These are phyloP conservation scores for Anser cygnoides DNA, from an alignment of 2,113 vertebrate genomes.

Conservation along the genomic window DNA sequence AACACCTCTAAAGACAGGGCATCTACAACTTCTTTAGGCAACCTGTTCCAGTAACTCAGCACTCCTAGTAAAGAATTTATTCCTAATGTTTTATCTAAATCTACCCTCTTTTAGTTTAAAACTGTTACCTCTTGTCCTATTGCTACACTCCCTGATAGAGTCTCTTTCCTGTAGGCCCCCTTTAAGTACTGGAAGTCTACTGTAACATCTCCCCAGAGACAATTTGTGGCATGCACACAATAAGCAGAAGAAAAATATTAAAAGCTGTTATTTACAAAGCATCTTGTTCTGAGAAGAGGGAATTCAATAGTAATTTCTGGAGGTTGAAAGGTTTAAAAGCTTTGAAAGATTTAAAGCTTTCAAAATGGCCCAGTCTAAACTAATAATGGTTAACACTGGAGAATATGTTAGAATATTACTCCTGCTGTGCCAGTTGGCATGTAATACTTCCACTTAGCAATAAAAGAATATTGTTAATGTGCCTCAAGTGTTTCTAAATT, in stretches of 20 bases:
- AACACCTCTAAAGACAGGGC: no score
- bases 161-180: no score
- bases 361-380: not conserved
- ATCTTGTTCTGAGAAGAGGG: not conserved
- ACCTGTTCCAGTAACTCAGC: no score
- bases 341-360: slow-evolving; percentile 1
- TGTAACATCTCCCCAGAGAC: not conserved
- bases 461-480: slow-evolving; percentile 23
- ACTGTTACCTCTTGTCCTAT: no score
- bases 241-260: not conserved
- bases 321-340: not conserved
- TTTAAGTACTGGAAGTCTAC: no score
- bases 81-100: no score
- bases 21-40: no score
- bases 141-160: no score
- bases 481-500: slow-evolving; percentile 54
- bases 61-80: no score
- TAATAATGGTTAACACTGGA: not conserved
- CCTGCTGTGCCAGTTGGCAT: slow-evolving; percentile 20
- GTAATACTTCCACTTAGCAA: slow-evolving; percentile 11
- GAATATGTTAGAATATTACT: slow-evolving; percentile 14
- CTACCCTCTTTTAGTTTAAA: no score
- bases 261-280: slow-evolving; percentile 10
- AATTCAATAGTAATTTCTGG: not conserved
- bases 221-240: not conserved